Base-by-base conservation (phyloP, 2,113 vertebrate genomes). In the Lophochroa leadbeateri region DNA sequence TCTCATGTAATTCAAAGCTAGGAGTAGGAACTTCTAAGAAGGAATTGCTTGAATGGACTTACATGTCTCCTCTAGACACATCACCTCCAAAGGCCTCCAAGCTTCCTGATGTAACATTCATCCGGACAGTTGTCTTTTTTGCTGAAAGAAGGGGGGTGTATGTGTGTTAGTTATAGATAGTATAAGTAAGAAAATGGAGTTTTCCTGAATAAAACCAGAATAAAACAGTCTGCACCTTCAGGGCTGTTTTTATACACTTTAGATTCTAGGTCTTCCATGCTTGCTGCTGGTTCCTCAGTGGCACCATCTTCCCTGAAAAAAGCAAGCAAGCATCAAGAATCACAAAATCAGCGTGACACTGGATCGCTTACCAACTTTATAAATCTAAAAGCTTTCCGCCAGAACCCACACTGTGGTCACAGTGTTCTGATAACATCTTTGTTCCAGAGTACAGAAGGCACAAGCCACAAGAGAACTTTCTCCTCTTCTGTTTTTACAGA, bases 51-150 rank as follows among this genome's bases (percentile, higher is more conserved):
- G 71, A 91, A 21, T 49, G 57, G 17, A 98, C 99, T 99, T 95
- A 99, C 99, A 99, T 96, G 69, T 99, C 98, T 93, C 95, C 98
- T 97, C 96, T 98, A 41, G 99, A 98, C 11, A 96, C 88, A 20
- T 99, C 99, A 47, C 98, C 98, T 47, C 98, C 98, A 78, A 98
- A 98, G 31, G 98, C 98, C 93, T 99, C 98, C 77, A 99, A 95
- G 92, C 98, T 99, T 69, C 98, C 98, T 2, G 98, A 98, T 3
- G 98, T 98, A 82, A 98, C 79, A 44, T 99, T 98, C 85, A 98
- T 91, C 75, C 64, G 11, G 44, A 94, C 84, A 10, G 94, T 97
- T 0, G 8, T 74, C 92, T 96, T 98, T 67, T 90, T 98, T 24
- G 96, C 99, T 99, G 96, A 52, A 97, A 96, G 13, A 94, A 11